Conservation (phyloP, 2,113 vertebrate genomes). For the Connochaetes taurinus region DNA sequence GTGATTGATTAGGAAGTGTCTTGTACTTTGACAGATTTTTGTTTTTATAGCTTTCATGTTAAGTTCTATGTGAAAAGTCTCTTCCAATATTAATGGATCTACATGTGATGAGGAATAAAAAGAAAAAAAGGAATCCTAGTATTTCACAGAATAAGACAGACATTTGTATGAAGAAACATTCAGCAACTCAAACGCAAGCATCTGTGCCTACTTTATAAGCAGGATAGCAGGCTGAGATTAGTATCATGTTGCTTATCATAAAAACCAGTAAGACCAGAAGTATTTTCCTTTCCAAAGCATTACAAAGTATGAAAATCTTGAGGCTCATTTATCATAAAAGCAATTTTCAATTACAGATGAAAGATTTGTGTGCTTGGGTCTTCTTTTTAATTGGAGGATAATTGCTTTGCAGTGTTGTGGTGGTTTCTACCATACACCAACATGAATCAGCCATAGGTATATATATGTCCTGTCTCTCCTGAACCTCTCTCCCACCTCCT, state of each 20-base stretch:
- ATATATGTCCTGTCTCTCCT: neutral
- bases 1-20: neutral
- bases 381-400: neutral
- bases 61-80: neutral
- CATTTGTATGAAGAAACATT: neutral
- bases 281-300: neutral
- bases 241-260: neutral
- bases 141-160: neutral
- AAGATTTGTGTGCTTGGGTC: neutral
- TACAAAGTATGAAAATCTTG: neutral
- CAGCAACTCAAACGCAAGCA: neutral
- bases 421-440: neutral
- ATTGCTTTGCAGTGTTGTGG: neutral
- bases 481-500: neutral
- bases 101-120: neutral
- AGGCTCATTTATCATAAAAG: neutral
- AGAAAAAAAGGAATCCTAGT: neutral
- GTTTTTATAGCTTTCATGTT: neutral
- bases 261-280: neutral
- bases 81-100: neutral
- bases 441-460: neutral
- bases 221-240: neutral
- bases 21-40: neutral
- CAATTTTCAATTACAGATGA: conserved; percentile 23
- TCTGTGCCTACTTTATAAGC: neutral